Percentiles rank a stretch among this genome's conserved stretches.
phyloP scores from a whole-genome alignment of 1,140 invertebrate genomes.

The Vollenhovia emeryi region DNA sequence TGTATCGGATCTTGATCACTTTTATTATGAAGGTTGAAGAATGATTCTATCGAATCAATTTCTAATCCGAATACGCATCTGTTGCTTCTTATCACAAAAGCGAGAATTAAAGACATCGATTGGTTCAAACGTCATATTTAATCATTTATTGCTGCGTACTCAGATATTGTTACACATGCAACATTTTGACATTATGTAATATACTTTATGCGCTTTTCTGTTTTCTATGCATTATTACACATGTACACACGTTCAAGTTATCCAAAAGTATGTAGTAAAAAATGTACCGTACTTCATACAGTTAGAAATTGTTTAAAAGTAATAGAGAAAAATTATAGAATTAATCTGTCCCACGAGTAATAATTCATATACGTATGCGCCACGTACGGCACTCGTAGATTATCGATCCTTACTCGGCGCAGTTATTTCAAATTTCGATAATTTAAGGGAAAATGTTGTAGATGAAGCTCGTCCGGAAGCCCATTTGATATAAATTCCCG shows the following conservation, averaged over 20 bases:
- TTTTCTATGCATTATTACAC: not conserved
- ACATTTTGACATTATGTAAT: not conserved
- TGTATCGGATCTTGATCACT: slow-evolving; percentile 30
- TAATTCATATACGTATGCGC: not conserved
- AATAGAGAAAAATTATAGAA: no score
- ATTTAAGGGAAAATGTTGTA: not conserved
- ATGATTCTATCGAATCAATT: slow-evolving; percentile 46
- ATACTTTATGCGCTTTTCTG: not conserved
- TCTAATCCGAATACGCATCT: slow-evolving; percentile 42
- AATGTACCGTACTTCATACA: no score
- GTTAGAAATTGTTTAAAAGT: no score
- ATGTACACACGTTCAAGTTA: not conserved
- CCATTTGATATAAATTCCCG: slow-evolving; percentile 17
- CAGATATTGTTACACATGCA: not conserved
- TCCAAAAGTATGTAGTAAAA: not conserved
- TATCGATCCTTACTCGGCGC: not conserved
- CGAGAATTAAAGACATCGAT: not conserved
- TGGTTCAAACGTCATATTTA: not conserved
- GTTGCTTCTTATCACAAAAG: slow-evolving; percentile 33
- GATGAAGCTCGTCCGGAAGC: not conserved
- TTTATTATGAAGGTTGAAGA: slow-evolving; percentile 31
- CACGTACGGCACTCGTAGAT: not conserved
- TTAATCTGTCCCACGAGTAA: not conserved
- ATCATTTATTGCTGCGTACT: not conserved
- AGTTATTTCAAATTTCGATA: not conserved